phyloP scores from a whole-genome alignment of 2,888 invertebrate species.

The Macrosiphum euphorbiae region DNA sequence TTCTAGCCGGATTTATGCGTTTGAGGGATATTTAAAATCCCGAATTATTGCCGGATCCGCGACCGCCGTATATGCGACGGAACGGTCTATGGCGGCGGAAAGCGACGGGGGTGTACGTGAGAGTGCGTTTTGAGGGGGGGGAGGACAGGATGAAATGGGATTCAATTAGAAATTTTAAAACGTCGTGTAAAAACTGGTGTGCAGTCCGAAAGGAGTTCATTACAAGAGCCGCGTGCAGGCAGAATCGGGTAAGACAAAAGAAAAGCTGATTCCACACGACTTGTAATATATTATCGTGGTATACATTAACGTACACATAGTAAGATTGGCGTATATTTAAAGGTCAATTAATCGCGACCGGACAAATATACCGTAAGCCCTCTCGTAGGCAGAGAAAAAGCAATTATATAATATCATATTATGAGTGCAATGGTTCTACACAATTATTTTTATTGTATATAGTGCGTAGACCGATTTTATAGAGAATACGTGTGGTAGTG shows the following conservation, averaged over 20 bases:
- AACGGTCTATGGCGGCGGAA: neutral
- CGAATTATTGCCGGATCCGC: constrained; percentile 41
- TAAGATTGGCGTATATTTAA: neutral
- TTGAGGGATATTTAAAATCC: constrained; percentile 44
- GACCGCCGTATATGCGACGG: neutral
- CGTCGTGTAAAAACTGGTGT: neutral
- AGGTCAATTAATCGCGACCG: neutral
- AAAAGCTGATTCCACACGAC: neutral
- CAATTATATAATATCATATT: neutral
- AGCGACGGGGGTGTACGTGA: neutral
- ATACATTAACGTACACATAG: neutral
- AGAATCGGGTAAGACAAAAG: neutral
- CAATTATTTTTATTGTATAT: neutral
- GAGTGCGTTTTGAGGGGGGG: neutral
- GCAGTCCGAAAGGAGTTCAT: neutral
- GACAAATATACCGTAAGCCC: neutral
- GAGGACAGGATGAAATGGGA: neutral
- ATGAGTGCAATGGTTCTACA: neutral
- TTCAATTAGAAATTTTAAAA: constrained; percentile 31
- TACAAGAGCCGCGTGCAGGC: neutral
- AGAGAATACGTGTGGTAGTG: neutral
- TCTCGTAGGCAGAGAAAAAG: neutral
- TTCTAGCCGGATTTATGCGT: constrained; percentile 44
- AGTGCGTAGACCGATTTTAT: neutral
- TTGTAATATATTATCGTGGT: neutral